Conservation (phyloP, 92 coral and sea anemone species). For the Epizoanthus fatuus region DNA sequence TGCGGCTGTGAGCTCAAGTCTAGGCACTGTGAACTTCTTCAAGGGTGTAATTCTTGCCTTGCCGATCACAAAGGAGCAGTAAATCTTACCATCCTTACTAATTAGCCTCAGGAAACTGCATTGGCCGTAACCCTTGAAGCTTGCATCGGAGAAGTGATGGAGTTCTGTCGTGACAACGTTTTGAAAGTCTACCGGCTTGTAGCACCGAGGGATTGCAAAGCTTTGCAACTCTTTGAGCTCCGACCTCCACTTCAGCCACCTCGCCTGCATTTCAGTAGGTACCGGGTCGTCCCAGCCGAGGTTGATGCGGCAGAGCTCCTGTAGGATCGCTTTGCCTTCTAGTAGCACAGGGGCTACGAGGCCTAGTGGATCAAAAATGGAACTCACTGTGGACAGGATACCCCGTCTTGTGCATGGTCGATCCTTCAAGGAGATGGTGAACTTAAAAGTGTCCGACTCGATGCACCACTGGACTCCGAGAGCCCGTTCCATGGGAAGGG, state of each 20-base stretch:
- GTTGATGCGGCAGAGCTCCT: no score
- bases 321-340: no score
- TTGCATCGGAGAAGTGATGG: conserved; percentile 49
- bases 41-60: conserved; percentile 51
- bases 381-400: no score
- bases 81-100: background rate
- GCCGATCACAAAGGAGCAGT: conserved; percentile 14
- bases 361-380: no score
- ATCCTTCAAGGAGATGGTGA: no score
- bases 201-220: conserved; percentile 9
- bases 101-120: conserved; percentile 6
- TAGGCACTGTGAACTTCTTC: conserved; percentile 1
- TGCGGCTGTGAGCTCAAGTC: conserved; percentile 6
- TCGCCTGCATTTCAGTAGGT: no score
- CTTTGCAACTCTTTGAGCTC: background rate
- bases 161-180: background rate
- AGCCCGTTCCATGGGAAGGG: conserved; percentile 53
- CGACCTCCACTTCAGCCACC: no score
- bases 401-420: no score
- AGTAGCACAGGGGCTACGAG: no score
- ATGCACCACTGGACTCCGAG: no score
- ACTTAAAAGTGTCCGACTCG: no score
- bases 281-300: no score
- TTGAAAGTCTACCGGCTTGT: background rate
- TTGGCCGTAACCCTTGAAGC: conserved; percentile 41